These are phyloP conservation scores for Melinopterus prodromus DNA, from an alignment of 2,888 invertebrate genomes.

Conservation along the genomic window DNA sequence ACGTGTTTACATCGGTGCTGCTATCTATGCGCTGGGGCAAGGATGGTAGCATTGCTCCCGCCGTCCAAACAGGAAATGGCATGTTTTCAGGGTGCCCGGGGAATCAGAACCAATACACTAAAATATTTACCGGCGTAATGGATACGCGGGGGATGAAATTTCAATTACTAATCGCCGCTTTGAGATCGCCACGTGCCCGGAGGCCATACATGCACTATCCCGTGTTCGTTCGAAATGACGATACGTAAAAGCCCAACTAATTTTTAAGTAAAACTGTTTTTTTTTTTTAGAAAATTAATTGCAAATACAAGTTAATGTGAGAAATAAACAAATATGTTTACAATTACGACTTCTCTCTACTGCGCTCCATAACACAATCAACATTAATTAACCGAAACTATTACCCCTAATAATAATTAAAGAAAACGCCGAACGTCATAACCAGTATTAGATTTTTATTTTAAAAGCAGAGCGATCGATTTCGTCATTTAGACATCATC, in stretches of 20 bases:
- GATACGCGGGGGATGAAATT: slow-evolving; percentile 15
- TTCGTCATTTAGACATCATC: too few species aligned
- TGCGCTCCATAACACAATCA: too few species aligned
- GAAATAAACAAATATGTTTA: too few species aligned
- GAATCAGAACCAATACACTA: slow-evolving; percentile 15
- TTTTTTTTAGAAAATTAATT: not conserved
- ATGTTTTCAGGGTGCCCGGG: not conserved
- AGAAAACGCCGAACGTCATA: too few species aligned
- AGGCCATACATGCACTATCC: not conserved
- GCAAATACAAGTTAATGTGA: too few species aligned
- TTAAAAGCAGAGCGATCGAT: too few species aligned
- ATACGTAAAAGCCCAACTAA: not conserved
- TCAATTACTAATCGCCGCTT: slow-evolving; percentile 13
- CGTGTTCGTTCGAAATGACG: not conserved
- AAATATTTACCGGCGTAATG: slow-evolving; percentile 20
- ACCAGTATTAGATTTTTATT: too few species aligned
- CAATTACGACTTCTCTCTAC: too few species aligned
- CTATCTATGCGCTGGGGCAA: not conserved
- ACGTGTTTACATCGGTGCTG: slow-evolving; percentile 19
- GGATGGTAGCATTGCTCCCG: not conserved
- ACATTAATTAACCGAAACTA: too few species aligned
- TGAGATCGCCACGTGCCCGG: not conserved
- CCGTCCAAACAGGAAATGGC: not conserved
- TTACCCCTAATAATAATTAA: too few species aligned
- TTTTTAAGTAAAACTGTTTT: not conserved